Evolutionary conservation across 1,140 invertebrate species (phyloP).

Genomic region (Rhopalosiphum padi): DNA sequence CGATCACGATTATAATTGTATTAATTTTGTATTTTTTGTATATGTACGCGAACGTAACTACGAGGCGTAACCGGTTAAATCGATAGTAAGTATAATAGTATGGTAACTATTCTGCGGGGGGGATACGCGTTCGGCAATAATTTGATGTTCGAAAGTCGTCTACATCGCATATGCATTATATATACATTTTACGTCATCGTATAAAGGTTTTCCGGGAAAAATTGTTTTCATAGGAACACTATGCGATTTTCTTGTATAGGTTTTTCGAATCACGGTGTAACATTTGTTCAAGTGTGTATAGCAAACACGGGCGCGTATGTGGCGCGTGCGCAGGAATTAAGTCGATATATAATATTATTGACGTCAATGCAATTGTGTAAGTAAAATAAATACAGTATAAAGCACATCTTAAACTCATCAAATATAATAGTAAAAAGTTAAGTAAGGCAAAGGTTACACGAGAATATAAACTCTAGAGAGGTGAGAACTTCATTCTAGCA

Average conservation of each 20-base stretch:
- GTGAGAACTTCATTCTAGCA: not conserved
- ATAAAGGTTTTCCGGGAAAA: not conserved
- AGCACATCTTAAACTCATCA: not conserved
- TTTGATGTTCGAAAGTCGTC: not conserved
- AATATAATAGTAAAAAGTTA: not conserved
- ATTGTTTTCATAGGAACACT: not conserved
- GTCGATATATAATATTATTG: conserved; percentile 2
- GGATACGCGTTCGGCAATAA: not conserved
- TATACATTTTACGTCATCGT: not conserved
- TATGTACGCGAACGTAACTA: not conserved
- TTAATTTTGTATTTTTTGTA: not conserved
- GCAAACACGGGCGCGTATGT: not conserved
- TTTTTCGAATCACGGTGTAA: not conserved
- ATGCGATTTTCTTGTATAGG: not conserved
- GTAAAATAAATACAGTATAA: not conserved
- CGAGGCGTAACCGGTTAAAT: not conserved
- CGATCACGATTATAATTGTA: not conserved
- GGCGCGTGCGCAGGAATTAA: not conserved
- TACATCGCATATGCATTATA: not conserved
- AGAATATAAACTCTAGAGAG: not conserved
- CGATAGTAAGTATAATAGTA: not conserved
- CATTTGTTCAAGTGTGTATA: not conserved
- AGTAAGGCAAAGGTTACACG: not conserved
- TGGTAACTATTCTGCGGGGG: not conserved
- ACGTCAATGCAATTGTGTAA: not conserved